Conservation (phyloP, 2,113 vertebrate genomes). For the Hemicordylus capensis region DNA sequence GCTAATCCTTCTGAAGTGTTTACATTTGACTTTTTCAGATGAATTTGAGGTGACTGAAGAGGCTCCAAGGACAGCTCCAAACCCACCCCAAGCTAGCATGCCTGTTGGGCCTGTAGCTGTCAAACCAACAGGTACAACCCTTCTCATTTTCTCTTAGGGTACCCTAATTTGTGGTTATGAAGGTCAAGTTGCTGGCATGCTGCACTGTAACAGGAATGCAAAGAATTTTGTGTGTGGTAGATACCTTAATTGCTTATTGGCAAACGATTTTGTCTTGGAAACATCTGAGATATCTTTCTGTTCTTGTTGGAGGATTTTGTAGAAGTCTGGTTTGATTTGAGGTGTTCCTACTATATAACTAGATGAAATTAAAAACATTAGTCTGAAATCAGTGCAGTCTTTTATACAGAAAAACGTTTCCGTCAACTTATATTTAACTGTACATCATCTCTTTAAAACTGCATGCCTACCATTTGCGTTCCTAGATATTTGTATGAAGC, state of each 20-base stretch:
- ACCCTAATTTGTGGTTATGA: not conserved
- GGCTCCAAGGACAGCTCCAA: conserved; percentile 60
- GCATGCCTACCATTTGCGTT: not conserved
- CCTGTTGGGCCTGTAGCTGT: conserved; percentile 80
- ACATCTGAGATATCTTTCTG: not conserved
- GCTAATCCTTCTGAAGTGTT: conserved; percentile 4
- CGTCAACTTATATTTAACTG: not conserved
- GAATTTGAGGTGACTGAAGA: conserved; percentile 84
- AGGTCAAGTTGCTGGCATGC: not conserved
- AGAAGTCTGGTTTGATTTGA: not conserved
- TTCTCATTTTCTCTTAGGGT: not conserved
- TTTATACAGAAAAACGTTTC: not conserved
- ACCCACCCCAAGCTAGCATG: conserved; percentile 68
- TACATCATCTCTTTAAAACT: not conserved
- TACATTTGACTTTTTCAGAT: conserved; percentile 68
- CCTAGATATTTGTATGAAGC: no score
- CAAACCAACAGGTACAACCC: conserved; percentile 87
- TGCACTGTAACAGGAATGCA: not conserved
- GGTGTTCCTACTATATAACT: not conserved
- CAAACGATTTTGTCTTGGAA: not conserved
- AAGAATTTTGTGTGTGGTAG: not conserved
- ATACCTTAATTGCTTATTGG: not conserved
- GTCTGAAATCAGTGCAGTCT: not conserved
- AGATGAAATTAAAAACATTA: not conserved
- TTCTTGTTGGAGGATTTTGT: not conserved